Conservation (phyloP, 2,888 invertebrate species). For the Oscheius onirici region DNA sequence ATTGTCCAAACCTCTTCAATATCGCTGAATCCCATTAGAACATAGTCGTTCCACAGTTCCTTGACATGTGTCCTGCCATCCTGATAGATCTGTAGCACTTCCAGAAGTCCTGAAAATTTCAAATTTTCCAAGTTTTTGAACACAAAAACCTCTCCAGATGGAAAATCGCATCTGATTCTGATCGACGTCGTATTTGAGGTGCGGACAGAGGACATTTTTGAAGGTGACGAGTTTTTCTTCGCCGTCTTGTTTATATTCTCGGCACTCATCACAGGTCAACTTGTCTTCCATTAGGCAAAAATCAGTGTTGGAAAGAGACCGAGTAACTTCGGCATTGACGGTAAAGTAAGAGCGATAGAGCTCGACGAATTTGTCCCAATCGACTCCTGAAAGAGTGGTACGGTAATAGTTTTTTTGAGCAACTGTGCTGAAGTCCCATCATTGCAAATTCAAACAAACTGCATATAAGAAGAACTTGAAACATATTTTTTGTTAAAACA, state of each 20-base stretch:
- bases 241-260: conserved; percentile 31
- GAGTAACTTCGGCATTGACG: conserved; percentile 61
- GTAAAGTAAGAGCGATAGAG: conserved; percentile 59
- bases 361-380: conserved; percentile 65
- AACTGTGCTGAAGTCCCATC: no score
- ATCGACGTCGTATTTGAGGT: conserved; percentile 62
- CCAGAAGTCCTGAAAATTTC: conserved; percentile 36
- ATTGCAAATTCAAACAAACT: no score
- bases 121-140: neutral
- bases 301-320: conserved; percentile 59
- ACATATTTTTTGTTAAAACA: no score
- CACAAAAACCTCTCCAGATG: conserved; percentile 62
- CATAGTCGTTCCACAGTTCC: conserved; percentile 57
- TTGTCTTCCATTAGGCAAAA: conserved; percentile 63
- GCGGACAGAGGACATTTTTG: conserved; percentile 70
- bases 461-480: no score
- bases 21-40: conserved; percentile 58
- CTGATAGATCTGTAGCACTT: conserved; percentile 67
- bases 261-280: conserved; percentile 67
- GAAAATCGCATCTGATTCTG: conserved; percentile 59
- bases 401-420: no score
- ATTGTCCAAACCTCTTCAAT: conserved; percentile 38
- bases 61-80: conserved; percentile 53
- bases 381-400: conserved; percentile 55
- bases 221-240: conserved; percentile 54